Evolutionary conservation across 2,797 vertebrate species (phyloP).

Genomic region (Sebastes paucispinis): DNA sequence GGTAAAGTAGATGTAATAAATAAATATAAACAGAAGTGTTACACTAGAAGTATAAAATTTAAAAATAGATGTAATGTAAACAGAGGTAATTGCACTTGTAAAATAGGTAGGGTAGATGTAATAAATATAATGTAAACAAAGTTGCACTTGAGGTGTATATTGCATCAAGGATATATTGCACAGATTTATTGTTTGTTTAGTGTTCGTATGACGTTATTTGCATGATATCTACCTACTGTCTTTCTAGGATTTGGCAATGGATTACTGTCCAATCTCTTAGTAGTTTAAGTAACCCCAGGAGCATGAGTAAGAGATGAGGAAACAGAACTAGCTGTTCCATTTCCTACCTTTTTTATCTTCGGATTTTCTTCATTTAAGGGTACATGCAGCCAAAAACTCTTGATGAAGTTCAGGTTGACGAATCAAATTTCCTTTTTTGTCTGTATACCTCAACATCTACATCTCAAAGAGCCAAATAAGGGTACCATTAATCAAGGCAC

Average conservation of each 20-base stretch:
- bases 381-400: not conserved
- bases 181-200: too few species aligned
- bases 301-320: not conserved
- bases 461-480: not conserved
- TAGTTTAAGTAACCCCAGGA: not conserved
- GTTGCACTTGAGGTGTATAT: too few species aligned
- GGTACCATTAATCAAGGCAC: not conserved
- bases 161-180: too few species aligned
- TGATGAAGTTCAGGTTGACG: not conserved
- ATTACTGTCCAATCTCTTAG: not conserved
- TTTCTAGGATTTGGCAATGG: not conserved
- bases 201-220: too few species aligned
- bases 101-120: too few species aligned
- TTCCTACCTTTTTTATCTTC: not conserved
- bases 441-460: not conserved
- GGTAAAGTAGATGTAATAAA: too few species aligned
- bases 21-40: too few species aligned
- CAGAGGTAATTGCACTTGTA: too few species aligned
- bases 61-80: too few species aligned
- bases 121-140: too few species aligned
- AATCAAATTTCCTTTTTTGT: not conserved
- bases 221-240: not conserved
- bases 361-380: not conserved
- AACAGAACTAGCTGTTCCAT: not conserved
- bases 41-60: too few species aligned